Evolutionary conservation across 2,113 vertebrate species (phyloP).

Genomic region (Tachysurus vachellii): DNA sequence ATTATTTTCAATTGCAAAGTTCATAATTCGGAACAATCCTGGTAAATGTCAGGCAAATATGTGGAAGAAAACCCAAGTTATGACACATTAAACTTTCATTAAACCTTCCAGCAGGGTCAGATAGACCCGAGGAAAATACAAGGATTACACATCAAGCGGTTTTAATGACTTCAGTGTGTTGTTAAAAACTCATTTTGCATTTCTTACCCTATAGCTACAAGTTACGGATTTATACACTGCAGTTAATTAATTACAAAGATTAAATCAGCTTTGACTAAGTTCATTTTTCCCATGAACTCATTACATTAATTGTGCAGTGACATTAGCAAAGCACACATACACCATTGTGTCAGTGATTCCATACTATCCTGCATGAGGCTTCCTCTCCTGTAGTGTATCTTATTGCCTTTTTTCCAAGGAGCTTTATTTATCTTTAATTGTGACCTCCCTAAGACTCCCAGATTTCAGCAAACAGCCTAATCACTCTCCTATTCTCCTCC

Average conservation of each 20-base stretch:
- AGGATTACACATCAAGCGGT: not conserved
- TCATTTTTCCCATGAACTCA: not conserved
- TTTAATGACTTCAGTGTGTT: not conserved
- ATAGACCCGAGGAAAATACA: too few relatives aligned
- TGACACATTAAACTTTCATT: too few relatives aligned
- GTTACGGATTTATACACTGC: not conserved
- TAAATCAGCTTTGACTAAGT: not conserved
- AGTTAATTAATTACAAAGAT: not conserved
- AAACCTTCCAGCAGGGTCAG: too few relatives aligned
- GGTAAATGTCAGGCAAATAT: too few relatives aligned
- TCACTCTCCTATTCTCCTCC: constrained; percentile 15
- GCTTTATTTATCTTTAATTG: constrained; percentile 57
- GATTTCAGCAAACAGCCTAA: constrained; percentile 31
- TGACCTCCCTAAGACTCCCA: constrained; percentile 10
- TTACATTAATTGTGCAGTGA: not conserved
- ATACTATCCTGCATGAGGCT: not conserved
- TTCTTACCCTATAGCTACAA: not conserved
- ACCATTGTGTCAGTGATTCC: not conserved
- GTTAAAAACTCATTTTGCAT: not conserved
- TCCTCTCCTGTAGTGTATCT: not conserved
- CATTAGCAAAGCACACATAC: not conserved
- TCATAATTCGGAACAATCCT: too few relatives aligned
- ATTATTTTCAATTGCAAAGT: too few relatives aligned
- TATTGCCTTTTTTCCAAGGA: constrained; percentile 18
- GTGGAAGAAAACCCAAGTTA: too few relatives aligned